A percentile compares a stretch with the other conserved stretches of the same genome.
These are phyloP conservation scores for Drosophila vallismaia DNA, from an alignment of 2,888 invertebrate species.

Conservation along the genomic window DNA sequence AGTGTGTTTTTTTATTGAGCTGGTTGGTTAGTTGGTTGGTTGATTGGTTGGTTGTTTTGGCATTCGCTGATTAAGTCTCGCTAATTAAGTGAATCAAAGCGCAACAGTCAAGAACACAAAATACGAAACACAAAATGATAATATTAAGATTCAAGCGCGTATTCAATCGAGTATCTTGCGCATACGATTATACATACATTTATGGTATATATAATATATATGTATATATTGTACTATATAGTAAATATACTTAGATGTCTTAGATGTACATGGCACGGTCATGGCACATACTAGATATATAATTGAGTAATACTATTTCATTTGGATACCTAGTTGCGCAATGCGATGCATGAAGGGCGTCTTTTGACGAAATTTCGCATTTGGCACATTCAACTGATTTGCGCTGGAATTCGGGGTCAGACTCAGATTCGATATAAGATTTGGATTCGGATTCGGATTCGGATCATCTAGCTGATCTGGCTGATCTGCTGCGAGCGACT, in stretches of 20 bases:
- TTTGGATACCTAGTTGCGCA: slow-evolving; percentile 82
- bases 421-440: slow-evolving; percentile 18
- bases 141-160: slow-evolving; percentile 70
- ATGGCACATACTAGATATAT: slow-evolving; percentile 36
- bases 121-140: slow-evolving; percentile 49
- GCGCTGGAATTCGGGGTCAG: slow-evolving; percentile 27
- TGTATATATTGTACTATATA: background rate
- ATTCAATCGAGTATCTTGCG: slow-evolving; percentile 73
- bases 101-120: slow-evolving; percentile 70
- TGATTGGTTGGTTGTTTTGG: background rate
- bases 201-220: slow-evolving; percentile 8
- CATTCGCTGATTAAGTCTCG: slow-evolving; percentile 60
- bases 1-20: slow-evolving; percentile 33
- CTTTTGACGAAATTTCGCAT: slow-evolving; percentile 81
- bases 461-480: slow-evolving; percentile 53
- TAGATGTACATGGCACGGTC: slow-evolving; percentile 12
- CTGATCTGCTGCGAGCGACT: slow-evolving; percentile 49
- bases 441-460: slow-evolving; percentile 15
- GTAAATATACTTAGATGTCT: slow-evolving; percentile 11
- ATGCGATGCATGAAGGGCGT: slow-evolving; percentile 82
- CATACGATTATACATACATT: slow-evolving; percentile 64
- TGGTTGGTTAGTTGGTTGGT: slow-evolving; percentile 16
- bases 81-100: slow-evolving; percentile 75
- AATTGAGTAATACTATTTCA: slow-evolving; percentile 50
- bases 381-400: slow-evolving; percentile 43